A percentile compares a stretch with the other conserved stretches of the same genome.
Evolutionary conservation across 2,797 vertebrate species (phyloP).

Genomic region (Lutjanus argentimaculatus): DNA sequence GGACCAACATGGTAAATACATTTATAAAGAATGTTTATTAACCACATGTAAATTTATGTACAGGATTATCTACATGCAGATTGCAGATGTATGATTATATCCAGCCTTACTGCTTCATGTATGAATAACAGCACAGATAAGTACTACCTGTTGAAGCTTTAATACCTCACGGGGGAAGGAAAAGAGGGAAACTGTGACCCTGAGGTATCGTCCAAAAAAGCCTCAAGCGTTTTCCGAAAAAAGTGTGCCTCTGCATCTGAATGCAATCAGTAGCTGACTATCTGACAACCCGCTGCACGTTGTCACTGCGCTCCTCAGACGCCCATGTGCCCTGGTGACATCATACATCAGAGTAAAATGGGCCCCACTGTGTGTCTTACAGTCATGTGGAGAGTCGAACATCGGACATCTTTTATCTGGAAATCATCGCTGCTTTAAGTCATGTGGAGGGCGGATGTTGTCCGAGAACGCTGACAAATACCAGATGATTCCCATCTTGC

Average conservation of each 20-base stretch:
- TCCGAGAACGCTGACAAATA: slow-evolving; percentile 41
- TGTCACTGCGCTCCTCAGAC: background rate
- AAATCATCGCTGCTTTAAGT: slow-evolving; percentile 39
- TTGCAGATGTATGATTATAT: slow-evolving; percentile 37
- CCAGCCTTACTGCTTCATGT: slow-evolving; percentile 39
- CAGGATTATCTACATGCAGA: slow-evolving; percentile 56
- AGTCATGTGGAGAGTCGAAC: slow-evolving; percentile 43
- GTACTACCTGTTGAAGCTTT: slow-evolving; percentile 53
- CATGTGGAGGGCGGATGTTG: slow-evolving; percentile 66
- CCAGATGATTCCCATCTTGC: slow-evolving; percentile 58
- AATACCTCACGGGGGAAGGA: slow-evolving; percentile 48
- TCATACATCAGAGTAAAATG: slow-evolving; percentile 32
- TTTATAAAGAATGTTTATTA: slow-evolving; percentile 52
- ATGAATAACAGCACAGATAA: slow-evolving; percentile 44
- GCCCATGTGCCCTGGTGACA: slow-evolving; percentile 13
- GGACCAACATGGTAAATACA: slow-evolving; percentile 36
- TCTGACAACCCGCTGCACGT: slow-evolving; percentile 8
- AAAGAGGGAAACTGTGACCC: slow-evolving; percentile 35
- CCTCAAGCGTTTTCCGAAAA: background rate
- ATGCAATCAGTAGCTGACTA: background rate
- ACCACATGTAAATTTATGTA: slow-evolving; percentile 64
- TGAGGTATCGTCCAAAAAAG: slow-evolving; percentile 16
- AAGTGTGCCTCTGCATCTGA: background rate
- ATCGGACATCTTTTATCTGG: slow-evolving; percentile 40
- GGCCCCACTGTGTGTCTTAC: slow-evolving; percentile 18